A percentile compares a stretch with the other conserved stretches of the same genome.
phyloP scores from a whole-genome alignment of 2,797 vertebrate genomes.

The Anguilla pacifica region DNA sequence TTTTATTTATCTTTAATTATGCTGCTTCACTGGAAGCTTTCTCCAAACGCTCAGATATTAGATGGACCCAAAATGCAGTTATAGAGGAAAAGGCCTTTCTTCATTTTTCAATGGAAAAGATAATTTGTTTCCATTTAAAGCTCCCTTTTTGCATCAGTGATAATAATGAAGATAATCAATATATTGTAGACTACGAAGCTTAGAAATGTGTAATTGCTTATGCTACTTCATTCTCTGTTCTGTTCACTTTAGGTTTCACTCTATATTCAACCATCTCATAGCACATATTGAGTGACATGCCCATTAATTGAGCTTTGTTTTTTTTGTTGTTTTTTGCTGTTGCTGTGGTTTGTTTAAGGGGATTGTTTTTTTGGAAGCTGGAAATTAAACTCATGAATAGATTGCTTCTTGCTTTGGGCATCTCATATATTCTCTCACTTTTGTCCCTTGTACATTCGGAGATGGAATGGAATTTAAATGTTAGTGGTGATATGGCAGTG shows the following conservation, averaged over 20 bases:
- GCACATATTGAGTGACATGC: neutral
- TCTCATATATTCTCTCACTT: neutral
- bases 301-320: neutral
- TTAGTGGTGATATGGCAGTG: neutral
- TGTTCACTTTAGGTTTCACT: neutral
- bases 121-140: neutral
- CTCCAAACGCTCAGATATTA: neutral
- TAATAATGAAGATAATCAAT: neutral
- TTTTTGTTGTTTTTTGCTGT: neutral
- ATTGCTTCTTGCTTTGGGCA: neutral
- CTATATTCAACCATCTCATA: neutral
- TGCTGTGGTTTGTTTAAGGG: slow-evolving; percentile 2
- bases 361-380: slow-evolving; percentile 6
- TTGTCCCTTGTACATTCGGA: neutral
- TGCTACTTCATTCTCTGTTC: neutral
- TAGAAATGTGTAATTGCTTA: neutral
- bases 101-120: neutral
- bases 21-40: neutral
- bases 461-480: neutral
- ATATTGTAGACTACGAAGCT: neutral
- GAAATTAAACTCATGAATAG: slow-evolving; percentile 1
- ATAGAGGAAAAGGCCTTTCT: neutral
- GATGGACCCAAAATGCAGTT: neutral
- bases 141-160: neutral
- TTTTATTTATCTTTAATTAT: neutral